Percentiles rank a stretch among this genome's conserved stretches.
These are phyloP conservation scores for Cartodere bifasciata DNA, from an alignment of 2,888 invertebrate genomes.

Conservation along the genomic window DNA sequence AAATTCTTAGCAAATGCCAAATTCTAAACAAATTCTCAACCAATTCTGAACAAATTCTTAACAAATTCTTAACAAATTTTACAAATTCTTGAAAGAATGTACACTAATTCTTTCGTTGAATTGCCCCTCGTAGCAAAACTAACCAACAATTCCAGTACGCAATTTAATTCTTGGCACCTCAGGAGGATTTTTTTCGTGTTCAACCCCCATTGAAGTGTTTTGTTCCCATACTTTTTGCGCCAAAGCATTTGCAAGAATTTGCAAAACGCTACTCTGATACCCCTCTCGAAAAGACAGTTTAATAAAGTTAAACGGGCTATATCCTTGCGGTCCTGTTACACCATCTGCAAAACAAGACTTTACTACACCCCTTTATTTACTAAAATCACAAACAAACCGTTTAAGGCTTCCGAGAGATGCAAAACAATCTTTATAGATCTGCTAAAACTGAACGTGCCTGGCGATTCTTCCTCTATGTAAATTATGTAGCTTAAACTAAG, in stretches of 20 bases:
- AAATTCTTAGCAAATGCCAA: no score
- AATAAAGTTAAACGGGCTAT: slow-evolving; percentile 58
- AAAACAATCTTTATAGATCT: slow-evolving; percentile 68
- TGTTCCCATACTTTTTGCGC: slow-evolving; percentile 53
- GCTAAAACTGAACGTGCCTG: slow-evolving; percentile 67
- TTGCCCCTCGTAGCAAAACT: no score
- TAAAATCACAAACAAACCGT: slow-evolving; percentile 39
- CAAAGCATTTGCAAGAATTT: slow-evolving; percentile 49
- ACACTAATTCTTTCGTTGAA: no score
- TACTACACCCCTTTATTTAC: slow-evolving; percentile 11
- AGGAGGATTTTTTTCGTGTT: slow-evolving; percentile 20
- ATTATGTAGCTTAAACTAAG: slow-evolving; percentile 60
- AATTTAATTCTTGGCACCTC: slow-evolving; percentile 46
- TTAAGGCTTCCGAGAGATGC: slow-evolving; percentile 53
- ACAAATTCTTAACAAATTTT: no score
- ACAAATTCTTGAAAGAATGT: no score
- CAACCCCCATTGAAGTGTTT: slow-evolving; percentile 23
- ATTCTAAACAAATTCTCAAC: no score
- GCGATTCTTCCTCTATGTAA: slow-evolving; percentile 68
- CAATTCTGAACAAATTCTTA: no score
- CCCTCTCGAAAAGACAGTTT: slow-evolving; percentile 83
- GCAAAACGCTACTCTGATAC: slow-evolving; percentile 49
- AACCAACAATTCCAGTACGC: slow-evolving; percentile 80
- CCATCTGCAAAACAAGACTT: slow-evolving; percentile 7
- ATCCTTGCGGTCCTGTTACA: slow-evolving; percentile 57